Base-by-base conservation (phyloP, 2,797 vertebrate genomes). In the Acomys russatus region DNA sequence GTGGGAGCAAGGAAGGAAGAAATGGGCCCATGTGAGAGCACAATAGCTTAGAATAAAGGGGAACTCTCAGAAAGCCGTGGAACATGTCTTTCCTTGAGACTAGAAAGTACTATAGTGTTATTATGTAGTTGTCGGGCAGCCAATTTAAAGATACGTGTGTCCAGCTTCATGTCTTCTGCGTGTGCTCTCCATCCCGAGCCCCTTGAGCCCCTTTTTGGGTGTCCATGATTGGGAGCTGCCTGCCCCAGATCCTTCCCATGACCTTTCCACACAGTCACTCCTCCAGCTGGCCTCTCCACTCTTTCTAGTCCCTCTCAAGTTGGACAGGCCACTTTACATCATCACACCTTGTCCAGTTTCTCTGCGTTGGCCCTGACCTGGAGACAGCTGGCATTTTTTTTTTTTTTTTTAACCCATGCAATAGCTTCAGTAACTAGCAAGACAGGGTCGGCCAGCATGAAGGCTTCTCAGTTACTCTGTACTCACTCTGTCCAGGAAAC, bases 191-290 rank as follows among this genome's bases (percentile, higher is more conserved):
- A 56, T 49, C 3, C 14, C 15, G 7, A 38, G 54, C 77, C 33
- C 33, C 10, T 17, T 28, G 3, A 28, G 22, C 38, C 63, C 38
- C 3, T 84, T 7, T 68, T 3, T 63, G 44, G 10, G 6, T 28
- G 15, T 12, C 28, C 10, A 23, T 4, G 1, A 1, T 51, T 56
- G 30, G 74, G 87, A 92, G 76, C 83, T 63, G 23, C 59, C 17
- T 51, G 22, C 56, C 3, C 28, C 28, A 3, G 4, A 3, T 35
- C 30, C 44, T 25, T 7, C 38, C 1, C 20, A 3, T 3, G 51
- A 64, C 8, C 38, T 61, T 25, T 38, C 23, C 0, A 63, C 0
- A 14, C 18, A 2, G n/a, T 44, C 51, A 33, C 6, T 49, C 20
- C 35, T 76, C 56, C 25, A 61, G 33, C 20, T 23, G 1, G 0